Evolutionary conservation across 1,140 invertebrate species (phyloP), one percentile per base, ranked within the genome.

Genomic region (Piezodorus guildinii): DNA sequence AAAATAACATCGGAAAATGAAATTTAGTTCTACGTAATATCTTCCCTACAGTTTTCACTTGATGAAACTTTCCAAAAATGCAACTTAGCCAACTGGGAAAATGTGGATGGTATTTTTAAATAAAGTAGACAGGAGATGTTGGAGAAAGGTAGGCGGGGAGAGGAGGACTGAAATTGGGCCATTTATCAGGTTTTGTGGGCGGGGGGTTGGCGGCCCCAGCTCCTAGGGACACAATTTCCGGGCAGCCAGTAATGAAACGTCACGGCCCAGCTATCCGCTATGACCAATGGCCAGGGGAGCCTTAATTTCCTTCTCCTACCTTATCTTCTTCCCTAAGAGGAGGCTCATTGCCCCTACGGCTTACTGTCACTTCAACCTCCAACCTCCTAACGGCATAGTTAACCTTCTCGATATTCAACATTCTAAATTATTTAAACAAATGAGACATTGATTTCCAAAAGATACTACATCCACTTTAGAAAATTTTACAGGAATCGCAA

Each of bases 211-310:
- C 2, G 52, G 23, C 17, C 17, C 19, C 23, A 56, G 52, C 17
- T 56, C 52, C 52, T 56, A 56, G 52, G 52, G 34, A 56, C 52
- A 56, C 52, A 56, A 56, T 56, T 56, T 56, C 52, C 52, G 52
- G 52, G 52, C 15, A 23, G 52, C 17, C 17, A 56, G 52, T 56
- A 56, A 56, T 56, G 52, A 56, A 56, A 56, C 52, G 52, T 56
- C 52, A 56, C 52, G 17, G 52, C 10, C 52, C 23, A 15, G 52
- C 52, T 56, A 56, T 56, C 52, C 52, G 52, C 52, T 56, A 56
- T 56, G 52, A 56, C 52, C 52, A 56, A 56, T 56, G 52, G 52
- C 23, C 52, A 56, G 52, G 52, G 52, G 17, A 12, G 14, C 52
- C 52, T 56, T 56, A 56, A 56, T 56, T 56, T 56, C 52, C 52